Percentiles rank a stretch among this genome's conserved stretches.
These are phyloP conservation scores for Apocheima hispidaria DNA, from an alignment of 2,888 invertebrate genomes.

Conservation along the genomic window DNA sequence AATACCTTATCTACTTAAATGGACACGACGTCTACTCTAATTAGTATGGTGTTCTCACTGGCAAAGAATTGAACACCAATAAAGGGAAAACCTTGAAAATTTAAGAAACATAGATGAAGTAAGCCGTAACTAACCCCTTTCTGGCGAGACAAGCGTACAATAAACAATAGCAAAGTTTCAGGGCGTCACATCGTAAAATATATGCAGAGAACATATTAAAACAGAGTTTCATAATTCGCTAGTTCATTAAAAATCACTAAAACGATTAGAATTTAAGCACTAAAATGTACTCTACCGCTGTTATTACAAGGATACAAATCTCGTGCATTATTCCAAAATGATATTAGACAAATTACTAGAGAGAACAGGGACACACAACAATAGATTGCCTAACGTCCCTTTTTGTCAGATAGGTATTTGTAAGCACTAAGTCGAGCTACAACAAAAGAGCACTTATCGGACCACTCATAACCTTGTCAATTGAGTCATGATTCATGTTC, in stretches of 20 bases:
- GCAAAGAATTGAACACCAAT: not conserved
- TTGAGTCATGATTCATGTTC: conserved; percentile 27
- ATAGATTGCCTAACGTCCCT: conserved; percentile 23
- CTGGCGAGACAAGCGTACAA: not conserved
- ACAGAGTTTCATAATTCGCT: not conserved
- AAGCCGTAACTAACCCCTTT: conserved; percentile 5
- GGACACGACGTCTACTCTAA: not conserved
- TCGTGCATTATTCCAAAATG: not conserved
- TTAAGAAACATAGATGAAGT: conserved; percentile 3
- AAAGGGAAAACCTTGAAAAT: not conserved
- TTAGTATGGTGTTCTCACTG: not conserved
- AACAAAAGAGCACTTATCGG: conserved; percentile 33
- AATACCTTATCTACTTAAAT: too few species aligned
- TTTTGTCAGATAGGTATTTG: conserved; percentile 12
- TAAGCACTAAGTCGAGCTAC: conserved; percentile 20
- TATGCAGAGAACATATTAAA: not conserved
- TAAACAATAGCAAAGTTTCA: not conserved
- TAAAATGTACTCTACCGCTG: too few species aligned
- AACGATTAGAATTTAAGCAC: not conserved
- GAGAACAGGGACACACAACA: conserved; percentile 6
- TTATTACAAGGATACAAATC: not conserved
- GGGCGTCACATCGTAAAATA: not conserved
- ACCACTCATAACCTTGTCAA: conserved; percentile 27
- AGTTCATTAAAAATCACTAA: not conserved
- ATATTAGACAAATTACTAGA: conserved; percentile 1